These are phyloP conservation scores for Neodiprion lecontei DNA, from an alignment of 1,140 invertebrate species.

Conservation along the genomic window DNA sequence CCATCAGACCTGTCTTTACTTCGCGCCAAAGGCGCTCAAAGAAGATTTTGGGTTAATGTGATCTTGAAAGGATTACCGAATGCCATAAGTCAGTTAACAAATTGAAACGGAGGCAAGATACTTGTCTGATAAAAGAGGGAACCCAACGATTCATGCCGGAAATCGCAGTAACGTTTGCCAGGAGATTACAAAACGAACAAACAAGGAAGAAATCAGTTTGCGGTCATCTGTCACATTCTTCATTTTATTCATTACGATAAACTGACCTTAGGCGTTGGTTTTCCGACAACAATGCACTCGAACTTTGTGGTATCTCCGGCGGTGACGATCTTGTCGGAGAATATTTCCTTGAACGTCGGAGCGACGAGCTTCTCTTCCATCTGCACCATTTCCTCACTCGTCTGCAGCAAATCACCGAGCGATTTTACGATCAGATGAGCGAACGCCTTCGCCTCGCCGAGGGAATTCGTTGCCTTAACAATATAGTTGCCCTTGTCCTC, in stretches of 20 bases:
- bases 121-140: too few species aligned
- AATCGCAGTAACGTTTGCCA: too few species aligned
- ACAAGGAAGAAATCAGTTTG: too few species aligned
- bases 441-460: slow-evolving; percentile 83
- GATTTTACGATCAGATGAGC: slow-evolving; percentile 78
- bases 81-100: background rate
- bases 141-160: too few species aligned
- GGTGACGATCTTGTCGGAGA: slow-evolving; percentile 63
- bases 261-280: slow-evolving; percentile 75
- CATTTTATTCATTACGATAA: background rate
- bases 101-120: too few species aligned
- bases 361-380: slow-evolving; percentile 66
- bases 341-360: slow-evolving; percentile 72
- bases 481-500: slow-evolving; percentile 81
- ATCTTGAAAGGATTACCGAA: background rate
- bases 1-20: background rate
- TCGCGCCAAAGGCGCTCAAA: background rate
- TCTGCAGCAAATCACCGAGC: slow-evolving; percentile 50
- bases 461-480: slow-evolving; percentile 73
- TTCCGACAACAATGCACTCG: slow-evolving; percentile 74
- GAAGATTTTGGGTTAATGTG: too few species aligned
- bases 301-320: slow-evolving; percentile 71
- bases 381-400: slow-evolving; percentile 57
- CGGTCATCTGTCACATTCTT: too few species aligned
- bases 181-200: too few species aligned